Evolutionary conservation across 2,888 invertebrate genomes (phyloP), one percentile per base, ranked within the genome.

Genomic region (Dolomedes plantarius): DNA sequence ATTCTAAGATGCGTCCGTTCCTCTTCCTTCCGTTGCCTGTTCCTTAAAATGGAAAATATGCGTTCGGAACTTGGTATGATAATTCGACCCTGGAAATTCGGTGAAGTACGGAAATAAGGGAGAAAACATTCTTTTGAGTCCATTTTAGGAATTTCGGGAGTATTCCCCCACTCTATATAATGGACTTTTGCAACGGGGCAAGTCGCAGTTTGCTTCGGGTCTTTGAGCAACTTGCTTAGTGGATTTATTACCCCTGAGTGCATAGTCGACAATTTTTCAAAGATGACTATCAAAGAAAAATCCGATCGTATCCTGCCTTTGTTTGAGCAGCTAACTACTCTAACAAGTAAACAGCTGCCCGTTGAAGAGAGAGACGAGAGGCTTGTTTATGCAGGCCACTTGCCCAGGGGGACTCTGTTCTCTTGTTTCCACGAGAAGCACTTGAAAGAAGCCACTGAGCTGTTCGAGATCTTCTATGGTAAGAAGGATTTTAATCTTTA

Each of bases 391-490:
- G 87, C 79, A n/a, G 87, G 87, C 7, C 73, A 62, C 31, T 92
- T 95, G 90, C 92, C 93, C 1, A 93, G 94, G 88, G 93, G 94
- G 28, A 94, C 93, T 1, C 93, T 94, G 89, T 96, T 96, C 91
- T 95, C 95, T 0, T 92, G 95, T 23, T 96, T 96, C 90, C 93
- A 95, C 83, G 94, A 94, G 0, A 92, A 91, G 23, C 96, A 97
- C 90, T 93, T 94, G 67, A 92, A 92, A 73, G 94, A 95, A 90
- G 95, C 96, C 5, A 93, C 93, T 0, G 93, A 94, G 88, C 93
- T 96, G 81, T 94, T 95, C 74, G 93, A 94, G 74, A 92, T 94
- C 29, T 94, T 96, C 77, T 91, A 95, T 92, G 93, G 95, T 94
- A 91, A 92, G 90, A 5, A 36, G 36, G 36, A n/a, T n/a, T n/a